phyloP scores from a whole-genome alignment of 2,797 vertebrate species.

The Malacoraja senta region DNA sequence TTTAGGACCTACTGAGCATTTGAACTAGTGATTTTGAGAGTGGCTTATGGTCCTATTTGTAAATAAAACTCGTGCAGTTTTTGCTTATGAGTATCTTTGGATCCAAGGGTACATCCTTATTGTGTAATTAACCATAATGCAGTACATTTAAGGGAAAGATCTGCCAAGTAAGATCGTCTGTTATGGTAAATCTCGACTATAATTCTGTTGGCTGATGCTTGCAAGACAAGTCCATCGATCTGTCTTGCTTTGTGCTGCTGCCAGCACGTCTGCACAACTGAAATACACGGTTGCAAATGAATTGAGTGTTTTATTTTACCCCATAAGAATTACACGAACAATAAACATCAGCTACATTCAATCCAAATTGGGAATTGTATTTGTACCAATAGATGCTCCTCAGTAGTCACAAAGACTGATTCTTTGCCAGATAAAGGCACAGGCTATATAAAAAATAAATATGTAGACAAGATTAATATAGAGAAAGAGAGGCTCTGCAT shows the following conservation, averaged over 20 bases:
- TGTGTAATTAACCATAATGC: neutral
- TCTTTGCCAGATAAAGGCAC: no score
- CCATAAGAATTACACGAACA: neutral
- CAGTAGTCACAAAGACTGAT: neutral
- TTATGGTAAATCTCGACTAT: neutral
- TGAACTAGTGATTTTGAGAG: neutral
- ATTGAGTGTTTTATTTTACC: neutral
- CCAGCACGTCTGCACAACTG: constrained; percentile 10
- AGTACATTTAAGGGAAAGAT: neutral
- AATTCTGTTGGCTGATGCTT: neutral
- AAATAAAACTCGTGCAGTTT: neutral
- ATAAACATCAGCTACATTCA: constrained; percentile 15
- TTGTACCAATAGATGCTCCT: neutral
- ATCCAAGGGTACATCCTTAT: no score
- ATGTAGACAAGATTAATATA: neutral
- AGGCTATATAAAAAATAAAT: no score
- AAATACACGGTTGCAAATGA: neutral
- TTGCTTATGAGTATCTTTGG: neutral
- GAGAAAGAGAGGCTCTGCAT: neutral
- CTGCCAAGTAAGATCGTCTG: neutral
- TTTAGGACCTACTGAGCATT: neutral
- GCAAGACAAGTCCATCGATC: neutral
- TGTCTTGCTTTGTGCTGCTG: neutral
- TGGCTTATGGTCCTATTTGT: neutral
- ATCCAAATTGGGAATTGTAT: constrained; percentile 21